Conservation (phyloP, 2,113 vertebrate genomes). For the Globicephala melas region DNA sequence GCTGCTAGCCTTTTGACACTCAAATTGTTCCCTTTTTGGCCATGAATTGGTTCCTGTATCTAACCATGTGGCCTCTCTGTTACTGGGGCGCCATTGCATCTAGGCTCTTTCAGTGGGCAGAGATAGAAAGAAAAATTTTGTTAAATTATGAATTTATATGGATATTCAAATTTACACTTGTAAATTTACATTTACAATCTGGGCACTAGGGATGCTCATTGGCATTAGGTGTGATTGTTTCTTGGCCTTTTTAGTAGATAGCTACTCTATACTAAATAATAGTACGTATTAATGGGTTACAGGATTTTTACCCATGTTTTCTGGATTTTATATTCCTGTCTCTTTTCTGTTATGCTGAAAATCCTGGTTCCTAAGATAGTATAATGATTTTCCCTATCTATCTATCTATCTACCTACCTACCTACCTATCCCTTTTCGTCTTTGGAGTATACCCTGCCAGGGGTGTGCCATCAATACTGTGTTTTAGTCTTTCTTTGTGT, state of each 20-base stretch:
- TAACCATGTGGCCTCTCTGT: not conserved
- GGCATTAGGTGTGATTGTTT: not conserved
- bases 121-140: not conserved
- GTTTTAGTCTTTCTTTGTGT: not conserved
- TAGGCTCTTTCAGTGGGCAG: not conserved
- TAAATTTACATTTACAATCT: not conserved
- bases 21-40: not conserved
- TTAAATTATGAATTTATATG: not conserved
- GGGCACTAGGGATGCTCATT: not conserved
- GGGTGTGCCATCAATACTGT: not conserved
- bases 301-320: not conserved
- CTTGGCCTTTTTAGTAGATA: not conserved
- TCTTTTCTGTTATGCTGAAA: not conserved
- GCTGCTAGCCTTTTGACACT: not conserved
- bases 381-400: not conserved
- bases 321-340: not conserved
- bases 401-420: not conserved
- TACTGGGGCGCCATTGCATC: not conserved
- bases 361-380: not conserved
- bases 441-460: not conserved
- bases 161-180: not conserved
- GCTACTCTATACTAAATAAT: not conserved
- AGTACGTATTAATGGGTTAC: not conserved
- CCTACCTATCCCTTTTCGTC: not conserved
- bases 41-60: not conserved